Percentiles rank a stretch among this genome's conserved stretches.
Conservation (phyloP, 2,888 invertebrate genomes). For the Trypoxylon attenuatum region DNA sequence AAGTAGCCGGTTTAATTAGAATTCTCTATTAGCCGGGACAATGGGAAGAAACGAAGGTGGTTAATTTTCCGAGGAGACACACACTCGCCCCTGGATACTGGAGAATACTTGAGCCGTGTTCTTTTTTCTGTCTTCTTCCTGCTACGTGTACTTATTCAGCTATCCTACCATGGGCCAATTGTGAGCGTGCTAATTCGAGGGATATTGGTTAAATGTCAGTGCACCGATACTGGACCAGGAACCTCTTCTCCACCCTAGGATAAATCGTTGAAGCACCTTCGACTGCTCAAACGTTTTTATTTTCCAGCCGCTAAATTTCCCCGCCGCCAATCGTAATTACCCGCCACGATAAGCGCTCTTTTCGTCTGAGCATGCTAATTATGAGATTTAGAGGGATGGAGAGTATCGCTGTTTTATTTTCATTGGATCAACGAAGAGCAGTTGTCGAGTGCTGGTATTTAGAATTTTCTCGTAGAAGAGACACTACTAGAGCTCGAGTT, state of each 20-base stretch:
- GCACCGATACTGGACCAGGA: no score
- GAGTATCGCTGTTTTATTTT: no score
- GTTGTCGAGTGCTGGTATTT: no score
- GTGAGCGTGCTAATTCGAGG: constrained; percentile 18
- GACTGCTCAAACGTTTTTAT: not conserved
- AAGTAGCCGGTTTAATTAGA: constrained; percentile 40
- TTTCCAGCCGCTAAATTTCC: not conserved
- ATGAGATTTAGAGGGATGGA: no score
- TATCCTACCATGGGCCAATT: no score
- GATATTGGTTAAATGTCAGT: constrained; percentile 1
- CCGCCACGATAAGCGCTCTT: not conserved
- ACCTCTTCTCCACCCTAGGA: no score
- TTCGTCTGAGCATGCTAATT: not conserved
- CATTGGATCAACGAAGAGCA: no score
- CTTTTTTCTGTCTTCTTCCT: no score
- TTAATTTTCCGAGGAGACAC: constrained; percentile 39
- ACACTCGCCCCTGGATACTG: constrained; percentile 29
- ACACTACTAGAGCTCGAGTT: no score
- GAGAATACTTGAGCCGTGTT: constrained; percentile 12
- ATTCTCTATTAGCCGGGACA: constrained; percentile 45
- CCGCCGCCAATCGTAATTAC: not conserved
- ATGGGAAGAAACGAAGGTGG: constrained; percentile 40
- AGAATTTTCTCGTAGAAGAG: no score
- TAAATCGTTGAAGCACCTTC: not conserved
- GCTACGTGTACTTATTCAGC: no score